Conservation (phyloP, 1,140 invertebrate species). For the Nomia melanderi region DNA sequence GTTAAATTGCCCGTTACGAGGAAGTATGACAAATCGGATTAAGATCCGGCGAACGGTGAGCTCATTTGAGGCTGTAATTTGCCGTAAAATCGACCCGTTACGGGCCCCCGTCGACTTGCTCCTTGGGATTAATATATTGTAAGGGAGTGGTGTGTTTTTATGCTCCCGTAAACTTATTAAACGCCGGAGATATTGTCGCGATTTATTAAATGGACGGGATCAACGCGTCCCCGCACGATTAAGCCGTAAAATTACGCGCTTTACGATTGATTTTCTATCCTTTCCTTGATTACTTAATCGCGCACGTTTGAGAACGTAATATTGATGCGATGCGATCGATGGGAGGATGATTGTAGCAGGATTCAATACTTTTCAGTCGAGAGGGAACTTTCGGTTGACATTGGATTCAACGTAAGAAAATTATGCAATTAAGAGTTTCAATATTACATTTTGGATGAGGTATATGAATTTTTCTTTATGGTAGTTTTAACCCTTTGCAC, state of each 20-base stretch:
- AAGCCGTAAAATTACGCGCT: not conserved
- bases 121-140: constrained; percentile 10
- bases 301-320: too few species aligned
- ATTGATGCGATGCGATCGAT: too few species aligned
- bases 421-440: too few species aligned
- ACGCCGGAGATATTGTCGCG: constrained; percentile 5
- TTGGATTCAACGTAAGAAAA: too few species aligned
- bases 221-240: not conserved
- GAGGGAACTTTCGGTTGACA: too few species aligned
- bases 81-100: constrained; percentile 26
- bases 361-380: too few species aligned
- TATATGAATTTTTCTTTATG: too few species aligned
- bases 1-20: constrained; percentile 39
- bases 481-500: too few species aligned
- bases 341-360: too few species aligned
- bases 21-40: constrained; percentile 33
- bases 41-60: constrained; percentile 8
- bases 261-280: too few species aligned
- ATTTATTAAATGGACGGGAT: not conserved
- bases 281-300: too few species aligned
- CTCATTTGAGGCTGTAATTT: constrained; percentile 16
- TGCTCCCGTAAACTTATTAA: constrained; percentile 1
- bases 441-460: too few species aligned
- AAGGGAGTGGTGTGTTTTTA: not conserved
- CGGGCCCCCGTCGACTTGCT: not conserved